phyloP scores from a whole-genome alignment of 92 coral and sea anemone genomes.

The Micromussa lordhowensis region DNA sequence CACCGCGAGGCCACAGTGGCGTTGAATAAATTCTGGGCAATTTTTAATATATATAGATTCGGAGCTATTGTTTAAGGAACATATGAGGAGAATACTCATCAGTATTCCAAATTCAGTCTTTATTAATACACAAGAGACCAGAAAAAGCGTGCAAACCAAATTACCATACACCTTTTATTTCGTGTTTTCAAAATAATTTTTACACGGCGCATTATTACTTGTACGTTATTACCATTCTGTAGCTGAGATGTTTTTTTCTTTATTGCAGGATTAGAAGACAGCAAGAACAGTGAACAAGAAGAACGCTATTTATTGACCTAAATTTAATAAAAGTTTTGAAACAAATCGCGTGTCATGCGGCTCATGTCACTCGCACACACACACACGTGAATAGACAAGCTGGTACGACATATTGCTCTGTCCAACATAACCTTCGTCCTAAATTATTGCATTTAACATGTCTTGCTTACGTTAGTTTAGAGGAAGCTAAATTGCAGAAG shows the following conservation, averaged over 20 bases:
- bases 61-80: background rate
- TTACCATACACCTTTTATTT: background rate
- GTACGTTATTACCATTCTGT: no score
- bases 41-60: background rate
- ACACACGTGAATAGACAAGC: background rate
- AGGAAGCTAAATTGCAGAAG: no score
- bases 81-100: background rate
- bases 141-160: background rate
- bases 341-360: background rate
- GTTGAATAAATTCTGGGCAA: background rate
- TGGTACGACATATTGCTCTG: no score
- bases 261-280: background rate
- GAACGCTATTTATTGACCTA: background rate
- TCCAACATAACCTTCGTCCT: no score
- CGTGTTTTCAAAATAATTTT: no score
- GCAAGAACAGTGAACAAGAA: background rate
- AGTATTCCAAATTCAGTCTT: background rate
- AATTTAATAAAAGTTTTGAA: no score
- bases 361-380: no score
- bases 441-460: no score
- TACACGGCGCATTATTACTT: no score
- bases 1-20: slow-evolving; percentile 15
- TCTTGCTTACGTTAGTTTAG: no score
- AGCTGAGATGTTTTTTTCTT: no score
- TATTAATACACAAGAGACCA: background rate